Evolutionary conservation across 2,113 vertebrate genomes (phyloP).

Genomic region (Terrapene triunguis): DNA sequence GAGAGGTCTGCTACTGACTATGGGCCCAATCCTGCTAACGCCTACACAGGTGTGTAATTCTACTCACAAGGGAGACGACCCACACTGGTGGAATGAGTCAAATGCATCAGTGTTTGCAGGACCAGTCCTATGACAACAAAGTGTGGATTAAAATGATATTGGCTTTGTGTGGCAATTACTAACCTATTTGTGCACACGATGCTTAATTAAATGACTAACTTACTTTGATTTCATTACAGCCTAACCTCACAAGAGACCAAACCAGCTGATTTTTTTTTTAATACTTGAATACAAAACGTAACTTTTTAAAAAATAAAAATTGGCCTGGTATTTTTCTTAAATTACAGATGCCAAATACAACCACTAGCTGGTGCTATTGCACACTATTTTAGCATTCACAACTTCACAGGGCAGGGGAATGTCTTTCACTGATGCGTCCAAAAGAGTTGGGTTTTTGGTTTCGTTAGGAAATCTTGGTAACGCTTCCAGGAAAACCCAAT

Average conservation of each 20-base stretch:
- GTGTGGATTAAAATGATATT: background rate
- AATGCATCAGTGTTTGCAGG: background rate
- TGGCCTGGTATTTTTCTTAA: background rate
- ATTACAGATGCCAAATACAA: background rate
- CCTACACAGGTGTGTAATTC: background rate
- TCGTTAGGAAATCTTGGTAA: background rate
- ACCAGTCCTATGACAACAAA: background rate
- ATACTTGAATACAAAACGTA: background rate
- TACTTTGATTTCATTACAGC: background rate
- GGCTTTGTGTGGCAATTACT: background rate
- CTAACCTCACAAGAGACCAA: background rate
- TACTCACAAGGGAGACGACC: background rate
- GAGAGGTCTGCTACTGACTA: background rate
- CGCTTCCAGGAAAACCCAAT: constrained; percentile 4
- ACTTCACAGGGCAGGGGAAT: background rate
- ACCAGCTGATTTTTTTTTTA: background rate
- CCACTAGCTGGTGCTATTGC: constrained; percentile 82
- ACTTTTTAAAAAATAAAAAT: background rate
- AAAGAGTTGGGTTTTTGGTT: background rate
- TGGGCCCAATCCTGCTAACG: background rate
- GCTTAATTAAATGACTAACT: constrained; percentile 13
- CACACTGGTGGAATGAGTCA: background rate
- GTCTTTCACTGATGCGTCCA: background rate
- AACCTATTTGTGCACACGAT: background rate
- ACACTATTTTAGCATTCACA: background rate